Evolutionary conservation across 64 coral and sea anemone species (phyloP), one percentile per base, ranked within the genome.

Genomic region (Montipora efflorescens): DNA sequence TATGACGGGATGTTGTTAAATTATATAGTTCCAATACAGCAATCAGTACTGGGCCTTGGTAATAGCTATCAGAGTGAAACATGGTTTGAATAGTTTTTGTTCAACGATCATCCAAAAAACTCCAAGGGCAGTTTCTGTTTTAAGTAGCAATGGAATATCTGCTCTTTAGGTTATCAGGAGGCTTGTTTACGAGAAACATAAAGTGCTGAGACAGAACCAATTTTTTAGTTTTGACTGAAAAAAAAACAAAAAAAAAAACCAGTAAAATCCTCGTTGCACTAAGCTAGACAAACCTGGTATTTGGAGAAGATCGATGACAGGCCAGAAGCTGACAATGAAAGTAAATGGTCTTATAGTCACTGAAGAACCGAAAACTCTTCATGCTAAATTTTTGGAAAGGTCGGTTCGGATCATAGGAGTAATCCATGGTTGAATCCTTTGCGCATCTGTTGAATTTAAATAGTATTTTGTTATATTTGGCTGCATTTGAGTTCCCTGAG

Each of bases 381-480:
- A 86, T 71, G 69, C 66, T 69, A 22, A 86, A 86, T 12, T 86
- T 8, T 8, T 86, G 82, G 5, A 4, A 70, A 14, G 8, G 68
- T 22, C 82, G 43, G 0, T 0, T 4, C 1, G 82, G n/a, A 50
- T 86, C 19, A 16, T 71, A 86, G 13, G 46, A 49, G 82, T 86
- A 86, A 5, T 14, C 82, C 82, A 86, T 86, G 4, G 18, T 71
- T 48, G 82, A 49, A 86, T 86, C 82, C 49, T 8, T n/a, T 11
- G 44, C 8, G n/a, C 82, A 86, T 13, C 82, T 86, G n/a, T 19
- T 68, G 12, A 1, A 22, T 81, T 7, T 8, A 20, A 7, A n/a
- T 21, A 14, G 13, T 64, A 15, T 64, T 20, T 67, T 67, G 8
- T 9, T 67, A 4, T 18, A 23, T 19, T 71, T 7, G 5, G 13